Evolutionary conservation across 2,888 invertebrate species (phyloP).

Genomic region (Synanthedon andrenaeformis): DNA sequence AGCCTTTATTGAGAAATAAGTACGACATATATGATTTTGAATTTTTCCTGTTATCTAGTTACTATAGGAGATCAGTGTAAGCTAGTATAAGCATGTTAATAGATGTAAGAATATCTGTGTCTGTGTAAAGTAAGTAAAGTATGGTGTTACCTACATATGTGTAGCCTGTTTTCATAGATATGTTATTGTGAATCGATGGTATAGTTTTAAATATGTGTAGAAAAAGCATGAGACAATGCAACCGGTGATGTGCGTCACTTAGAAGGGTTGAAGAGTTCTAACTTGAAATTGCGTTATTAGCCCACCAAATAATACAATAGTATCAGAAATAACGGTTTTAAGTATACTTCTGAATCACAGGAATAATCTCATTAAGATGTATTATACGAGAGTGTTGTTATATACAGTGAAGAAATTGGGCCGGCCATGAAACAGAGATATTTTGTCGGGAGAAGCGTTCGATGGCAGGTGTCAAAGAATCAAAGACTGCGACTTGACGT

Average conservation of each 20-base stretch:
- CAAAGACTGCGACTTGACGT: constrained; percentile 64
- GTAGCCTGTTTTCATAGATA: constrained; percentile 2
- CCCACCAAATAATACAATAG: neutral
- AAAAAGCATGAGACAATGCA: constrained; percentile 49
- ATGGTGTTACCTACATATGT: neutral
- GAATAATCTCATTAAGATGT: constrained; percentile 35
- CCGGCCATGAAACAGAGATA: constrained; percentile 65
- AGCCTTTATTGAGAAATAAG: too few relatives aligned
- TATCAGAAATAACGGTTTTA: constrained; percentile 8
- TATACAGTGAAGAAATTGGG: constrained; percentile 60
- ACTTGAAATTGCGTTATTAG: neutral
- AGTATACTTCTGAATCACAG: constrained; percentile 10
- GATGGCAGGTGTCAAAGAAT: constrained; percentile 63
- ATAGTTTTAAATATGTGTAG: constrained; percentile 1
- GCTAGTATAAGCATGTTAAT: constrained; percentile 31
- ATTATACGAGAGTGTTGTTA: constrained; percentile 44
- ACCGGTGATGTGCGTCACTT: constrained; percentile 21
- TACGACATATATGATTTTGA: too few relatives aligned
- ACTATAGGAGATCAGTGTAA: constrained; percentile 16
- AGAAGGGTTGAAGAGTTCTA: constrained; percentile 3
- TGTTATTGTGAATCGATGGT: constrained; percentile 3
- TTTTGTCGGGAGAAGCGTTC: constrained; percentile 42
- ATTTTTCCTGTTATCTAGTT: too few relatives aligned
- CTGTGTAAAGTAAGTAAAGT: constrained; percentile 13
- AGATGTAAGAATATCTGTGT: constrained; percentile 8